These are phyloP conservation scores for Alectoris magna DNA, from an alignment of 2,797 vertebrate genomes.

Conservation along the genomic window DNA sequence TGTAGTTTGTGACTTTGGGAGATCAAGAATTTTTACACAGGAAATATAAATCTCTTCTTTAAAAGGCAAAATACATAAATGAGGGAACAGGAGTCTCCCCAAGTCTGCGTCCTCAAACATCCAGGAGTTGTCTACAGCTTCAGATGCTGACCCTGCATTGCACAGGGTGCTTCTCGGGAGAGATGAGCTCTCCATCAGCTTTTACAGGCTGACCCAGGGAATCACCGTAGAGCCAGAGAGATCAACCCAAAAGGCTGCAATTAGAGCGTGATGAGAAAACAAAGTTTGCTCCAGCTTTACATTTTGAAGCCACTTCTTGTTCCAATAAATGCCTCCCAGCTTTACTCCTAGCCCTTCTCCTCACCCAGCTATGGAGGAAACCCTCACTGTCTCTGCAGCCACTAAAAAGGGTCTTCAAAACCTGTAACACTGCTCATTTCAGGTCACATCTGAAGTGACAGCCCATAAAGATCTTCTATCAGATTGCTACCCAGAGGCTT, in stretches of 20 bases:
- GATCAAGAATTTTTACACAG: not conserved
- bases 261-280: not conserved
- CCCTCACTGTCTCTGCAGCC: not conserved
- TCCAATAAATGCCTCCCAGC: not conserved
- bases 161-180: not conserved
- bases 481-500: not conserved
- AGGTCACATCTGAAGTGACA: not conserved
- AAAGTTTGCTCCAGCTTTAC: not conserved
- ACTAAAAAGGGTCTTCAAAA: not conserved
- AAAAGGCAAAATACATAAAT: not conserved
- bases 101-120: fast-evolving
- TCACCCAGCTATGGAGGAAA: not conserved
- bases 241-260: not conserved
- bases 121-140: not conserved
- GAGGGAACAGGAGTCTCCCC: not conserved
- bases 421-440: not conserved
- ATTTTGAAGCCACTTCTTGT: not conserved
- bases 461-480: not conserved
- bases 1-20: not conserved
- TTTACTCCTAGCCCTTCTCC: not conserved
- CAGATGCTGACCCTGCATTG: not conserved
- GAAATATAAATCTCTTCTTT: not conserved
- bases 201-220: not conserved
- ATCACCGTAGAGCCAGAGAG: not conserved
- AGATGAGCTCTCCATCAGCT: not conserved